Conservation (phyloP, 2,113 vertebrate genomes). For the Cephalopholis sonnerati region DNA sequence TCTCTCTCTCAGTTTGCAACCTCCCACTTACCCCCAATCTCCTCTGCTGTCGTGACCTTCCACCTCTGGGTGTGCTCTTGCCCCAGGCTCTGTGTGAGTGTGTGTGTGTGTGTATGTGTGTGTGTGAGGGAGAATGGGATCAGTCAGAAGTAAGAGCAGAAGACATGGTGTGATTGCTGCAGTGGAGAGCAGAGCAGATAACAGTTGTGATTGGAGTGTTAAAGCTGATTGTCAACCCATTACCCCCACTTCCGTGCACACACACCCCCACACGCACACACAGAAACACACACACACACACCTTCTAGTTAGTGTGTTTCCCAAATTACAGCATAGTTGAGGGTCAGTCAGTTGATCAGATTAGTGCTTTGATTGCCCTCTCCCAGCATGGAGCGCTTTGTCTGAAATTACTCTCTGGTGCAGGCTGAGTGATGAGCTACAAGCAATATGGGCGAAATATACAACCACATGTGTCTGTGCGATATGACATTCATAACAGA, state of each 20-base stretch:
- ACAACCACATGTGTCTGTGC: slow-evolving; percentile 6
- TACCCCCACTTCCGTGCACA: slow-evolving; percentile 12
- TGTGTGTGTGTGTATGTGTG: not conserved
- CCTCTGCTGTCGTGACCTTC: slow-evolving; percentile 4
- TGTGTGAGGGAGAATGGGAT: slow-evolving; percentile 15
- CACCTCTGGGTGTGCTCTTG: not conserved
- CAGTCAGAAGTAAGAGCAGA: slow-evolving; percentile 35
- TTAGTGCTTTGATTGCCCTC: slow-evolving; percentile 78
- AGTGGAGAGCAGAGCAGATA: slow-evolving; percentile 61
- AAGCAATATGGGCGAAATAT: not conserved
- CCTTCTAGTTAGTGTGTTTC: slow-evolving; percentile 53
- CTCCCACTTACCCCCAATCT: not conserved
- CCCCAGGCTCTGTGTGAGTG: not conserved
- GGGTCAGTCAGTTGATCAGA: slow-evolving; percentile 75
- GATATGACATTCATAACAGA: not conserved
- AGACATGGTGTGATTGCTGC: slow-evolving; percentile 69
- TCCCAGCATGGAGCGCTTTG: slow-evolving; percentile 70
- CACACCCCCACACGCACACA: slow-evolving; percentile 20
- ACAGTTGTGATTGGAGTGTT: slow-evolving; percentile 73
- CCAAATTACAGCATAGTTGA: slow-evolving; percentile 64
- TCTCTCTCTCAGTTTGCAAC: not conserved
- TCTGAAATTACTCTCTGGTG: slow-evolving; percentile 54
- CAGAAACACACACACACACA: slow-evolving; percentile 17
- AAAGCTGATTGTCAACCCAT: slow-evolving; percentile 76
- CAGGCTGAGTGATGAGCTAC: slow-evolving; percentile 32